phyloP scores from a whole-genome alignment of 92 coral and sea anemone species.

The Parazoanthus atlanticus region DNA sequence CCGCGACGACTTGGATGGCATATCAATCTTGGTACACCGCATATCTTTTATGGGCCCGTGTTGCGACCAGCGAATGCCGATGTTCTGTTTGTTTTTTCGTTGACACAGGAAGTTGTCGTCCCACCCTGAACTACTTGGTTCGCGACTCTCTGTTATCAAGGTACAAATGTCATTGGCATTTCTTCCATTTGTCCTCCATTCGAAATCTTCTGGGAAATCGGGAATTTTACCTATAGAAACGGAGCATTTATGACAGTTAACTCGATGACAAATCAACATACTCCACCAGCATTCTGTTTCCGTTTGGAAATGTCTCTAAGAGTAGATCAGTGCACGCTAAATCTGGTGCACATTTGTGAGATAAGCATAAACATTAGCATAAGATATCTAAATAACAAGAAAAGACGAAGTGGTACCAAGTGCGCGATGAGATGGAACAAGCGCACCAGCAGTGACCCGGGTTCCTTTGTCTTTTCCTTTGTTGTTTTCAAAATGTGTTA shows the following conservation, averaged over 20 bases:
- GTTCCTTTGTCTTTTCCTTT: too few species aligned
- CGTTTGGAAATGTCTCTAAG: too few species aligned
- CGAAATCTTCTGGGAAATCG: constrained; percentile 84
- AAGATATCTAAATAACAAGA: too few species aligned
- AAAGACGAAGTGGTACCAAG: too few species aligned
- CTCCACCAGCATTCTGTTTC: background rate
- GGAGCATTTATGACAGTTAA: background rate
- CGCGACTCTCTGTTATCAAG: constrained; percentile 51
- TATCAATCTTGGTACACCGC: constrained; percentile 22
- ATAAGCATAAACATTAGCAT: too few species aligned
- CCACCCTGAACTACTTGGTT: constrained; percentile 65
- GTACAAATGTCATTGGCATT: constrained; percentile 50
- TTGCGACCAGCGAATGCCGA: constrained; percentile 72
- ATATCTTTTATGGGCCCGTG: constrained; percentile 37
- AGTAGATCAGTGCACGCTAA: too few species aligned
- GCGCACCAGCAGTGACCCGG: too few species aligned
- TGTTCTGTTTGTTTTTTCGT: constrained; percentile 61
- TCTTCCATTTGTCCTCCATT: constrained; percentile 59
- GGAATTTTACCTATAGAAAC: constrained; percentile 58
- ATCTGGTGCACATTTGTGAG: too few species aligned
- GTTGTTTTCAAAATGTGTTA: too few species aligned
- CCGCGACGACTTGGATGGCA: constrained; percentile 27
- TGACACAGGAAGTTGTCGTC: constrained; percentile 71
- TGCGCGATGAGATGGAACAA: too few species aligned
- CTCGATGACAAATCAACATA: background rate